Evolutionary conservation across 2,797 vertebrate genomes (phyloP), one percentile per base, ranked within the genome.

Genomic region (Sparidentex hasta): DNA sequence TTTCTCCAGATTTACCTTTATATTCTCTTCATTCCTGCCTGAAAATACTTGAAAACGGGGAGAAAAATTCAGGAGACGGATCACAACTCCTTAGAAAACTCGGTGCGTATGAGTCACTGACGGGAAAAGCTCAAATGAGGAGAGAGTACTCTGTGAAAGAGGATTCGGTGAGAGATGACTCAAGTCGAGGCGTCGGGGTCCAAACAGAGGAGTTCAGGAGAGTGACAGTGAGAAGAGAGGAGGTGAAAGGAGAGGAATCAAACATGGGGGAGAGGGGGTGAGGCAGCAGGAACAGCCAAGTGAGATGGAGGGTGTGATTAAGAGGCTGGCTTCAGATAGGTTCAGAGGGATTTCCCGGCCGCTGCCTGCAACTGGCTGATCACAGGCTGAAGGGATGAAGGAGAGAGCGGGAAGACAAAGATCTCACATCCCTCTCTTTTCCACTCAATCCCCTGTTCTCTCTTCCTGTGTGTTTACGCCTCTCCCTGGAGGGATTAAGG

Each of bases 241-340:
- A 82, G 78, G 80, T 76, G 72, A 80, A 66, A 68, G 58, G 65
- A 73, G 51, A 57, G 29, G 54, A 78, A 73, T 71, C 51, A 78
- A 48, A 73, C 58, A 48, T 27, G 57, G 46, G 43, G 21, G 48
- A 55, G 57, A 67, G 41, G 27, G 63, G 65, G 69, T 11, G 78
- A 84, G 54, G 80, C 55, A 65, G 74, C 78, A 81, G 81, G 80
- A 82, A 84, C 55, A 82, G 78, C 77, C 71, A 71, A 69, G 83
- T 27, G 78, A 88, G 90, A 94, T 90, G 92, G 86, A 86, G 88
- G 65, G 83, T 87, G 78, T 90, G 93, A 94, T 94, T 92, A 92
- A 89, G 88, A 90, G 62, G 77, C 80, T 81, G 76, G 76, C 85
- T 89, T 76, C 76, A 83, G 85, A 88, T 88, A 88, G 88, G 76